Percentiles rank a stretch among this genome's conserved stretches.
phyloP scores from a whole-genome alignment of 2,888 invertebrate species.

The Drymonia ruficornis region DNA sequence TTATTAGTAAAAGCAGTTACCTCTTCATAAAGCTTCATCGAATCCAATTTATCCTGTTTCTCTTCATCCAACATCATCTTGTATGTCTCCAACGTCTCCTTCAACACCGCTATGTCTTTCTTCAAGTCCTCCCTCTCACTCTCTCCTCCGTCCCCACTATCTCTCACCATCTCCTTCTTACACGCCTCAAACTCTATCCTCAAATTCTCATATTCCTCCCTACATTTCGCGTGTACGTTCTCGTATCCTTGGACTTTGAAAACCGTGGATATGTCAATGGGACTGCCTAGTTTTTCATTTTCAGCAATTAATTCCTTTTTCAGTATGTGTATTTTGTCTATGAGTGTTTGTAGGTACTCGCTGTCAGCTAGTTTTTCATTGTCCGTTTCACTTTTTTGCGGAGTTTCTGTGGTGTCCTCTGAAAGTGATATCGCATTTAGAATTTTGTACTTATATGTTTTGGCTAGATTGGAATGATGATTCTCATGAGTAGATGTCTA shows the following conservation, averaged over 20 bases:
- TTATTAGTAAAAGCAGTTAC: slow-evolving; percentile 41
- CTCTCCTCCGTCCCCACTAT: slow-evolving; percentile 51
- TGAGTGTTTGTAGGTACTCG: slow-evolving; percentile 83
- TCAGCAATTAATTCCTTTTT: slow-evolving; percentile 86
- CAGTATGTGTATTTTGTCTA: slow-evolving; percentile 87
- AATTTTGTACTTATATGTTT: neutral
- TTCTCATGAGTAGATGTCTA: no score
- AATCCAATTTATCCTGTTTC: slow-evolving; percentile 86
- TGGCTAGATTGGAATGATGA: no score
- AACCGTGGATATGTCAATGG: slow-evolving; percentile 84
- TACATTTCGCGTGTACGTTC: slow-evolving; percentile 83
- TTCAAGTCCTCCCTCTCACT: slow-evolving; percentile 77
- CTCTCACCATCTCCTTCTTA: slow-evolving; percentile 72
- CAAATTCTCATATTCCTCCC: slow-evolving; percentile 86
- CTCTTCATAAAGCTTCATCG: slow-evolving; percentile 84
- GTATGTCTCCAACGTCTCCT: slow-evolving; percentile 87
- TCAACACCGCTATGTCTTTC: slow-evolving; percentile 86
- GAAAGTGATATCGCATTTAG: slow-evolving; percentile 13
- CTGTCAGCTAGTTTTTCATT: slow-evolving; percentile 74
- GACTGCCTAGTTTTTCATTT: slow-evolving; percentile 85
- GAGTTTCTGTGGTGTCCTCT: slow-evolving; percentile 46
- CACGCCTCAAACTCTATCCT: slow-evolving; percentile 88
- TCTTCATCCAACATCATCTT: slow-evolving; percentile 86
- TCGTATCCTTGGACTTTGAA: slow-evolving; percentile 75
- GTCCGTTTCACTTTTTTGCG: slow-evolving; percentile 72